Base-by-base conservation (phyloP, 2,888 invertebrate genomes). In the Orthosia gothica region DNA sequence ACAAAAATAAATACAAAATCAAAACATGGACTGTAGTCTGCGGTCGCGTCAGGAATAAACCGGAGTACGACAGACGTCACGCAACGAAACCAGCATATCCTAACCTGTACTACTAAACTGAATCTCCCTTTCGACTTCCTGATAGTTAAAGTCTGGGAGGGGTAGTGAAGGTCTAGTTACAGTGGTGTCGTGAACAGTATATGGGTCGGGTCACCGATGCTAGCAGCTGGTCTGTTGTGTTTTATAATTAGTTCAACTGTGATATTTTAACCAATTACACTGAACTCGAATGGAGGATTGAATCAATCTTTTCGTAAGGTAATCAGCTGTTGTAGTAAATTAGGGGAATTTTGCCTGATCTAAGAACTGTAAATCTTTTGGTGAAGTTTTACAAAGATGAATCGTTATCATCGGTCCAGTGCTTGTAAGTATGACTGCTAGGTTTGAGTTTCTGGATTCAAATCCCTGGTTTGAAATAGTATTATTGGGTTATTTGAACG, bases 161-260 rank as follows among this genome's bases (percentile, higher is more conserved):
- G 55, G 81, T n/a, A 20, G 70, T 72, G 82, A 13, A 80, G 88
- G 47, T 85, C 83, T 78, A 13, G 47, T 26, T 71, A 83, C 16
- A 52, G 26, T 70, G 87, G 91, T 85, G 61, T 59, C 50, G 62
- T 79, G 66, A 45, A 47, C 62, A 75, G 81, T 86, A 91, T 88
- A 83, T 91, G 69, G 91, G 90, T 87, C 90, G 86, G 90, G 91
- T 91, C 91, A 89, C 76, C 58, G 79, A 85, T 86, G 88, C 82
- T 86, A 85, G 69, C 68, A 82, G 81, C 68, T 83, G 75, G 68
- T 73, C 73, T 77, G 78, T 75, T 78, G 77, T 87, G 71, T 86
- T 69, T 74, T 75, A 87, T 90, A 87, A 89, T 90, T 89, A 90
- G 87, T 87, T 85, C 84, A 87, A 83, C 66, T 66, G 47, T 77